Evolutionary conservation across 2,797 vertebrate species (phyloP), one percentile per base, ranked within the genome.

Genomic region (Peromyscus eremicus): DNA sequence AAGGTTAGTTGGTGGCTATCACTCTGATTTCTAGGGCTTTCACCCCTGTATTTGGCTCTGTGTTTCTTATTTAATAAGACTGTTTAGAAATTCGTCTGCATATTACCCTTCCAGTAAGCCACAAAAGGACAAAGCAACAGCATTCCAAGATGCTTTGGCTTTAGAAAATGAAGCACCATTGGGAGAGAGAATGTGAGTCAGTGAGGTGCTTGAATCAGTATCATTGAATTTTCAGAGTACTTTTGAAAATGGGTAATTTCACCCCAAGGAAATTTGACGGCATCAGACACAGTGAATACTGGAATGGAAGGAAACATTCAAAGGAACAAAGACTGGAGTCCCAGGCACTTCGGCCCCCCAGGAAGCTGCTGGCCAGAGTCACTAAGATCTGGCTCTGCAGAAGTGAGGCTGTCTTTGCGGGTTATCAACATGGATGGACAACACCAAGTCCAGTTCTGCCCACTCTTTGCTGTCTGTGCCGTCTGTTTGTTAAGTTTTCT

Each of bases 221-320:
- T 80, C 43, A 66, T 32, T 80, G 34, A 29, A 75, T 82, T 32
- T 89, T 55, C 64, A 87, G 37, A 95, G 64, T 43, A 68, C 27
- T 81, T 84, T 40, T 60, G 55, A 60, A 71, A 34, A 79, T 17
- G 40, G 55, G 16, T 66, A 11, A 52, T 86, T 27, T 68, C 21
- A 71, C 76, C 84, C 80, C 32, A 57, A 88, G 52, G 57, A 89
- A 94, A 71, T 60, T 64, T n/a, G 64, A 92, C 13, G 46, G 68
- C 32, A 29, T 73, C 52, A 81, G 43, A 37, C 29, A 46, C 17
- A 29, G 66, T 40, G 80, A 57, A 84, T 40, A 60, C 29, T n/a
- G 21, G n/a, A 12, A 91, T 14, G n/a, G 43, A 83, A 25, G 49
- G 43, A 80, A 64, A 49, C 62, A 27, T 4, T 29, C 29, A n/a